Base-by-base conservation (phyloP, 2,888 invertebrate species). In the Aphelenchoides bicaudatus region DNA sequence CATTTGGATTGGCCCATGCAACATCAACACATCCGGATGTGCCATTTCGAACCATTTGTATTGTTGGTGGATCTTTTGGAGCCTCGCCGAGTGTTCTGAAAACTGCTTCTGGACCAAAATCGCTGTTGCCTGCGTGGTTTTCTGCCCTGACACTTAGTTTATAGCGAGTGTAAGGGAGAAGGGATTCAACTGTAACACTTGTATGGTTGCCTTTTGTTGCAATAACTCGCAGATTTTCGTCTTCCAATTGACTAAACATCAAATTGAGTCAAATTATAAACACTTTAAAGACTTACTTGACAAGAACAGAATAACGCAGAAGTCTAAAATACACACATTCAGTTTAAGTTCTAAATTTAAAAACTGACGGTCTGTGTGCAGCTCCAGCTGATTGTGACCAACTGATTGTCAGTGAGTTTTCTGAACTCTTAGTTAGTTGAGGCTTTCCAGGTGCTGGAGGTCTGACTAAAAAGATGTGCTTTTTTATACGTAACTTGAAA, bases 361-460 rank as follows among this genome's bases (percentile, higher is more conserved):
- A n/a, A n/a, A n/a, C n/a, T n/a, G n/a, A 60, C 19, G 69, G 69
- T 25, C 61, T 56, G 54, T 69, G 69, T 10, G 69, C 74, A 10
- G 65, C 56, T 1, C 74, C 73, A 3, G 71, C 67, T 25, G 67
- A 61, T 48, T 75, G 73, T 23, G 56, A 64, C 75, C 75, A 75
- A 10, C 64, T 56, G n/a, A 75, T 59, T 19, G 75, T 75, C 3
- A 72, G 70, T 2, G 73, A 68, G 6, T 65, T 62, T 39, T 75
- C 74, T 2, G 75, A 61, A 51, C 62, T 63, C 0, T 67, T 59
- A 27, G 65, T 66, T 25, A 75, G 59, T 39, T 68, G 68, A 1
- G 75, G 75, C 25, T 71, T 69, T 13, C 73, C 72, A n/a, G 75
- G 75, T 4, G 75, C 59, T 10, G 70, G 70, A 5, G 75, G 75